These are phyloP conservation scores for Lithophane socia DNA, from an alignment of 2,888 invertebrate species.

Conservation along the genomic window DNA sequence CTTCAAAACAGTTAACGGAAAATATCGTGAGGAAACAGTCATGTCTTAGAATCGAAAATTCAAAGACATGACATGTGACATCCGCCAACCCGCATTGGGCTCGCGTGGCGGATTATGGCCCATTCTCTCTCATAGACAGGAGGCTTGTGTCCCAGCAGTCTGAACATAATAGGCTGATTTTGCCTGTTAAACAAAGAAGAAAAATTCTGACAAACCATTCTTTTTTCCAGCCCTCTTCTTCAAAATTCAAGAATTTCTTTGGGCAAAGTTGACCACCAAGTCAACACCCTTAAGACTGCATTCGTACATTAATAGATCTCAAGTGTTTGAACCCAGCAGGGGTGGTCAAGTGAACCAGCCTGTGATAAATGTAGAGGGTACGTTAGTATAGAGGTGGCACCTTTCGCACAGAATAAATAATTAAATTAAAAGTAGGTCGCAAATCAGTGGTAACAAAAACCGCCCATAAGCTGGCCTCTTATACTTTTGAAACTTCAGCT, in stretches of 20 bases:
- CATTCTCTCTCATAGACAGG: no score
- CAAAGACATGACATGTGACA: background rate
- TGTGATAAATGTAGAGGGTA: constrained; percentile 36
- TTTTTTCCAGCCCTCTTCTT: background rate
- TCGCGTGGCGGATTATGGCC: background rate
- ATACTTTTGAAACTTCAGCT: no score
- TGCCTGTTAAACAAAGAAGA: background rate
- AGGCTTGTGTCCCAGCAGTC: no score
- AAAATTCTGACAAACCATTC: background rate
- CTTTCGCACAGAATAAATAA: background rate
- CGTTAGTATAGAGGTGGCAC: constrained; percentile 26
- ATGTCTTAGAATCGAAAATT: background rate
- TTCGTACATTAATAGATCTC: constrained; percentile 35
- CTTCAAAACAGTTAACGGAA: no score
- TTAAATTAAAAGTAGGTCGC: no score
- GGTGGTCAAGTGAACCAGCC: constrained; percentile 50
- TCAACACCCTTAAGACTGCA: constrained; percentile 19
- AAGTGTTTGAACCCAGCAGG: constrained; percentile 37
- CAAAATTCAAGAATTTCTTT: background rate
- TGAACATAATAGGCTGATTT: no score
- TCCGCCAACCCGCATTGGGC: background rate
- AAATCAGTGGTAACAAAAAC: no score
- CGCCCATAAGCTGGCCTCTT: no score
- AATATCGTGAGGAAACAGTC: no score
- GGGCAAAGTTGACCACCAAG: background rate